phyloP scores from a whole-genome alignment of 2,888 invertebrate genomes.

The Nebria brevicollis region DNA sequence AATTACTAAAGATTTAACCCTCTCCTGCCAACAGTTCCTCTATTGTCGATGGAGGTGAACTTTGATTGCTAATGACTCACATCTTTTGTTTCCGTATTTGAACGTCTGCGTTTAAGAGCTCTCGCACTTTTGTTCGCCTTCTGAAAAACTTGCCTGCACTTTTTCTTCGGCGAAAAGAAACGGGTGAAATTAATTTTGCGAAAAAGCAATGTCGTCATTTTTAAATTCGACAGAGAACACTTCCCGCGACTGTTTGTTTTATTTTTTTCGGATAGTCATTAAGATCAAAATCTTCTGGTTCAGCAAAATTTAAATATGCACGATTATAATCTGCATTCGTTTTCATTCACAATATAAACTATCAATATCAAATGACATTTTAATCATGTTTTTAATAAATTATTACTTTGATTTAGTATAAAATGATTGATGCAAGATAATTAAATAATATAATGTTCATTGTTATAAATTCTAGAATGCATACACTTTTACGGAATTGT shows the following conservation, averaged over 20 bases:
- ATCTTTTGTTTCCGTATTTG: conserved; percentile 36
- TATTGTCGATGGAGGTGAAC: conserved; percentile 26
- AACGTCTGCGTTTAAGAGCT: conserved; percentile 37
- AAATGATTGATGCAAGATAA: too few relatives aligned
- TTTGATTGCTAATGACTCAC: conserved; percentile 42
- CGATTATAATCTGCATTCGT: neutral
- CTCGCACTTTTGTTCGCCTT: conserved; percentile 18
- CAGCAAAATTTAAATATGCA: neutral
- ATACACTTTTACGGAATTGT: too few relatives aligned
- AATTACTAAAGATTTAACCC: conserved; percentile 23
- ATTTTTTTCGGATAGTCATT: neutral
- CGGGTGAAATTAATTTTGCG: conserved; percentile 11
- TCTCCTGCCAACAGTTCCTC: neutral
- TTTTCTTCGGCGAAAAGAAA: conserved; percentile 5
- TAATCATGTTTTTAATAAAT: neutral
- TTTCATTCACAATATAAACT: neutral
- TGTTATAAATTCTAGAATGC: too few relatives aligned
- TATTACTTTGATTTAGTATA: too few relatives aligned
- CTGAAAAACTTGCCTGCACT: neutral
- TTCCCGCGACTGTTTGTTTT: neutral
- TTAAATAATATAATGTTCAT: too few relatives aligned
- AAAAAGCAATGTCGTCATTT: conserved; percentile 19
- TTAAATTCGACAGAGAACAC: neutral
- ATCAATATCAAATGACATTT: neutral
- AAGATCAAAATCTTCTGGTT: neutral